Evolutionary conservation across 2,888 invertebrate genomes (phyloP).

Genomic region (Xylocampa areola): DNA sequence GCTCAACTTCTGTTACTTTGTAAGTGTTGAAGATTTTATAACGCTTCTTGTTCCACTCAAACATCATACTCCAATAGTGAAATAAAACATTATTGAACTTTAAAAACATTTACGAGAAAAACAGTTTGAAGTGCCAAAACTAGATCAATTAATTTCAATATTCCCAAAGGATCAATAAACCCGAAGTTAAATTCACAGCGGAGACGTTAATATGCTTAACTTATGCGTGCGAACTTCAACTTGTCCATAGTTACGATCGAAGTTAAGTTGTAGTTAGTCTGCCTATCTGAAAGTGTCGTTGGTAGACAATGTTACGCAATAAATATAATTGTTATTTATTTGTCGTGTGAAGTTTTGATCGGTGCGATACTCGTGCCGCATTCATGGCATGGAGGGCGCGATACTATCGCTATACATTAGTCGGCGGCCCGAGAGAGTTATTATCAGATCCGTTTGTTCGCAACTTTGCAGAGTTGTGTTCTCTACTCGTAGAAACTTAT

Average conservation of each 20-base stretch:
- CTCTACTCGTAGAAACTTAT: conserved; percentile 72
- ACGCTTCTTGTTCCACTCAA: conserved; percentile 30
- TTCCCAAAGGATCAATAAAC: conserved; percentile 75
- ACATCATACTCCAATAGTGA: conserved; percentile 14
- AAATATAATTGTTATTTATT: conserved; percentile 80
- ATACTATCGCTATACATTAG: conserved; percentile 75
- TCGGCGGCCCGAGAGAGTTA: conserved; percentile 74
- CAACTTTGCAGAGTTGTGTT: conserved; percentile 73
- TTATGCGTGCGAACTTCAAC: conserved; percentile 80
- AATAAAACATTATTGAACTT: conserved; percentile 46
- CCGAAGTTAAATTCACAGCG: conserved; percentile 74
- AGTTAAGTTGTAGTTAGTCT: conserved; percentile 73
- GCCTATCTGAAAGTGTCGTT: conserved; percentile 69
- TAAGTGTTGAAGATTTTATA: conserved; percentile 45
- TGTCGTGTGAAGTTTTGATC: conserved; percentile 67
- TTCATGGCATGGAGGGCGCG: conserved; percentile 64
- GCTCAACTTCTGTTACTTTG: conserved; percentile 44
- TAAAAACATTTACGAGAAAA: conserved; percentile 50
- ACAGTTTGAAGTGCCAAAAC: conserved; percentile 62
- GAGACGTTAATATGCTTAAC: conserved; percentile 82
- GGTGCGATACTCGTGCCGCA: conserved; percentile 64
- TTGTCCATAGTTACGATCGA: conserved; percentile 76
- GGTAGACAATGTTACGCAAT: conserved; percentile 69
- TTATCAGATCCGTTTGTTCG: conserved; percentile 79
- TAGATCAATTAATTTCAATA: conserved; percentile 76